Evolutionary conservation across 2,888 invertebrate genomes (phyloP), one percentile per base, ranked within the genome.

Genomic region (Dorcus parallelipipedus): DNA sequence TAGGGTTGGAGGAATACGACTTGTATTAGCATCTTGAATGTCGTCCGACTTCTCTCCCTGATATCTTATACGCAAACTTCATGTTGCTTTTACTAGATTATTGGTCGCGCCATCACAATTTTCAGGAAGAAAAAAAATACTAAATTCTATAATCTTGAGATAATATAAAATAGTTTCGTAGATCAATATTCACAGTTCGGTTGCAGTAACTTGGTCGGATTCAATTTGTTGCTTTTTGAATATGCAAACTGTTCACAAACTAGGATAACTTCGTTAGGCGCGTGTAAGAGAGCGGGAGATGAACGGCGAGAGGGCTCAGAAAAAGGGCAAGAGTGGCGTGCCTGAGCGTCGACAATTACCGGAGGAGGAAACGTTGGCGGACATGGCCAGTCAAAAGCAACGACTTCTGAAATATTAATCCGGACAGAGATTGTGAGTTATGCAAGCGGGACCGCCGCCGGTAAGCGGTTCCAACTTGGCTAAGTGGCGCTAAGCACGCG

Each of bases 381-480:
- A 58, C 55, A 59, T 48, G 58, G 48, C 50, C 52, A 62, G 56
- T 59, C 59, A 58, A 55, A 60, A 58, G 50, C 58, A 52, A 54
- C 56, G 47, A 53, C 59, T 58, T 45, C 62, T 73, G 61, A 74
- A 75, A 72, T 72, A 75, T 75, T 75, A 69, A 76, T 70, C 66
- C 65, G 66, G 66, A 71, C 71, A 73, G 72, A 73, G 75, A 75
- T 75, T 76, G 75, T 76, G 73, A 76, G 73, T 74, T 76, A 75
- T 76, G 73, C 71, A 71, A 70, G 69, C 65, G 63, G 66, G 67
- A 67, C 60, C 59, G 62, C 64, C 64, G 72, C 71, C 73, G 60
- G 69, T 71, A 73, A 73, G 72, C 70, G 71, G 69, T 63, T 66
- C 58, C 64, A 59, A 65, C 65, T 67, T 55, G 64, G 60, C 64